These are phyloP conservation scores for Ectemnius cavifrons DNA, from an alignment of 2,888 invertebrate species.

Conservation along the genomic window DNA sequence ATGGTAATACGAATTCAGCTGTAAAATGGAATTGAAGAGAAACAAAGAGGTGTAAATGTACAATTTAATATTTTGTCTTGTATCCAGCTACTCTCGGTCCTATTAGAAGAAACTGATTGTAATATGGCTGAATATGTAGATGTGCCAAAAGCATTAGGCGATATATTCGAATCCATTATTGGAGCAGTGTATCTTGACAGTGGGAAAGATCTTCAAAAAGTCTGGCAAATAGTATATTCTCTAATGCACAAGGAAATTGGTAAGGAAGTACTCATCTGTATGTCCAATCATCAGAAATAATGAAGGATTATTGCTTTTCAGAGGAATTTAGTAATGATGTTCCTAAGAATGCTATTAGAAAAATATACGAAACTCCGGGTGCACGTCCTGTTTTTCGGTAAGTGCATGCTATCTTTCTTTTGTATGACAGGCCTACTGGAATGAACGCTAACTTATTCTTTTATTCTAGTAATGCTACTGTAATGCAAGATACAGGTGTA, in stretches of 20 bases:
- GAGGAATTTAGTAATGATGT: conserved; percentile 88
- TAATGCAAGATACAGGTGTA: conserved; percentile 55
- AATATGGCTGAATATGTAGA: conserved; percentile 88
- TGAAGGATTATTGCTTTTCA: conserved; percentile 59
- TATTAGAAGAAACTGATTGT: conserved; percentile 84
- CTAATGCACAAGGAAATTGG: conserved; percentile 92
- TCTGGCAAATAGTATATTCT: conserved; percentile 91
- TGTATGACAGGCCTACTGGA: background rate
- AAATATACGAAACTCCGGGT: conserved; percentile 89
- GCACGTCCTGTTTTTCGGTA: conserved; percentile 87
- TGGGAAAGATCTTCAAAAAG: conserved; percentile 84
- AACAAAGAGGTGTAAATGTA: background rate
- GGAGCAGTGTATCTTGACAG: conserved; percentile 88
- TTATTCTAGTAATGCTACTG: conserved; percentile 60
- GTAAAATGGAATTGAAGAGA: conserved; percentile 8
- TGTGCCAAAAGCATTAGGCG: conserved; percentile 95
- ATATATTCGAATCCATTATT: conserved; percentile 90
- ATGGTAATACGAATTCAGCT: conserved; percentile 78
- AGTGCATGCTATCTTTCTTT: conserved; percentile 67
- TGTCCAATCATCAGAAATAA: no score
- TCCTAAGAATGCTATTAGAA: conserved; percentile 94
- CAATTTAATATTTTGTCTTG: conserved; percentile 15
- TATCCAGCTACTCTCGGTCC: conserved; percentile 78
- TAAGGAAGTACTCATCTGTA: conserved; percentile 62
- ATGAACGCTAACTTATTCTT: background rate